Conservation (phyloP, 2,113 vertebrate species). For the Myotis davidii region DNA sequence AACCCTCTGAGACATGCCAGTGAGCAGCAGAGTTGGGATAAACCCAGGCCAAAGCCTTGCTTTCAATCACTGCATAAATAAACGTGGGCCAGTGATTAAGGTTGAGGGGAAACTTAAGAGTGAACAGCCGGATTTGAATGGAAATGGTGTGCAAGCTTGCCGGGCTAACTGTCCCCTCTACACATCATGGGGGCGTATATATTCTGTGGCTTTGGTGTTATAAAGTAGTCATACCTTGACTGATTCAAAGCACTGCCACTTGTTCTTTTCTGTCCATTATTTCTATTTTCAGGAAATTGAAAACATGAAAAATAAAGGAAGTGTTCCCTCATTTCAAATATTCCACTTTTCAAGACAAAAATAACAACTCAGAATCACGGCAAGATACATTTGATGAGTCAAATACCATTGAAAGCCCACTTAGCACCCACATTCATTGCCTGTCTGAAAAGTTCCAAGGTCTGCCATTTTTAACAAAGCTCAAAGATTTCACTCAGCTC, state of each 20-base stretch:
- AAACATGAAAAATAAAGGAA: slow-evolving; percentile 56
- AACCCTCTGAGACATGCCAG: not conserved
- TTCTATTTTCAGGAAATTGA: slow-evolving; percentile 26
- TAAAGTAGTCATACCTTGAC: not conserved
- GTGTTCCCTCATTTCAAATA: slow-evolving; percentile 9
- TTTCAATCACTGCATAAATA: not conserved
- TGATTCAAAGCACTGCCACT: not conserved
- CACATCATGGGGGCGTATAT: not conserved
- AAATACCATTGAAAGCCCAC: slow-evolving; percentile 65
- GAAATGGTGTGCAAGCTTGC: not conserved
- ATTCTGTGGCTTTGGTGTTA: not conserved
- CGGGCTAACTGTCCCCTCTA: not conserved
- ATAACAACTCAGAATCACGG: slow-evolving; percentile 49
- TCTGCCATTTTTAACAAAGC: slow-evolving; percentile 60
- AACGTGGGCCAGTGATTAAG: not conserved
- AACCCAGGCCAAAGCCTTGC: not conserved
- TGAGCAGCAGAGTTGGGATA: not conserved
- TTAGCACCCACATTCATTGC: slow-evolving; percentile 62
- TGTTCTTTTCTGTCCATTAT: slow-evolving; percentile 10
- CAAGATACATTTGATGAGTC: slow-evolving; percentile 63
- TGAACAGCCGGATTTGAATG: not conserved
- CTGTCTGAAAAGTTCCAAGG: slow-evolving; percentile 60
- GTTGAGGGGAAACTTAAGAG: not conserved
- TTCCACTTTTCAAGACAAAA: slow-evolving; percentile 54
- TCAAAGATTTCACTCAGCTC: slow-evolving; percentile 29